These are phyloP conservation scores for Albula glossodonta DNA, from an alignment of 2,113 vertebrate species.

Conservation along the genomic window DNA sequence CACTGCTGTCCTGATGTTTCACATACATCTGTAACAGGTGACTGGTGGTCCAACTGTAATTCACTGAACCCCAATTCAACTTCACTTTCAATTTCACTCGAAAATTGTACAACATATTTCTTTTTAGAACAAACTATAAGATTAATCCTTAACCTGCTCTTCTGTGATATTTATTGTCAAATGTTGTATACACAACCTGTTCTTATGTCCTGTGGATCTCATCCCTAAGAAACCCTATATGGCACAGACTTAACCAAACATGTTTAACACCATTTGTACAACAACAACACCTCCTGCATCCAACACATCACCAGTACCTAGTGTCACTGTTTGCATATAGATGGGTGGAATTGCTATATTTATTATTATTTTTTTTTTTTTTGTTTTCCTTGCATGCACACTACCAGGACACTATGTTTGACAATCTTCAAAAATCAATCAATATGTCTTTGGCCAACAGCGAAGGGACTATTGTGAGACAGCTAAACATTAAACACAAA, in stretches of 20 bases:
- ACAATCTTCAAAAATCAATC: no score
- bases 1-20: no score
- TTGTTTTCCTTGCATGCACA: neutral
- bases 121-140: no score
- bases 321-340: neutral
- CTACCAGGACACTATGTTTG: neutral
- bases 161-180: neutral
- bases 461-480: neutral
- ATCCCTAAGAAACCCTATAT: neutral
- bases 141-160: no score
- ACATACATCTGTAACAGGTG: no score
- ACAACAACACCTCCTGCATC: neutral
- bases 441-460: neutral
- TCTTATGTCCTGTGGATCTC: neutral
- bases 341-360: neutral
- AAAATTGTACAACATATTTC: no score
- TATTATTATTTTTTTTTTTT: neutral
- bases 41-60: no score
- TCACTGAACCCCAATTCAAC: no score
- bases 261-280: neutral
- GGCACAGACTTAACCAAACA: neutral
- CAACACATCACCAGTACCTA: neutral
- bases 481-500: neutral
- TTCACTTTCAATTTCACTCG: no score
- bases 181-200: neutral